phyloP scores from a whole-genome alignment of 1,140 invertebrate species.

The Saxidomus purpurata region DNA sequence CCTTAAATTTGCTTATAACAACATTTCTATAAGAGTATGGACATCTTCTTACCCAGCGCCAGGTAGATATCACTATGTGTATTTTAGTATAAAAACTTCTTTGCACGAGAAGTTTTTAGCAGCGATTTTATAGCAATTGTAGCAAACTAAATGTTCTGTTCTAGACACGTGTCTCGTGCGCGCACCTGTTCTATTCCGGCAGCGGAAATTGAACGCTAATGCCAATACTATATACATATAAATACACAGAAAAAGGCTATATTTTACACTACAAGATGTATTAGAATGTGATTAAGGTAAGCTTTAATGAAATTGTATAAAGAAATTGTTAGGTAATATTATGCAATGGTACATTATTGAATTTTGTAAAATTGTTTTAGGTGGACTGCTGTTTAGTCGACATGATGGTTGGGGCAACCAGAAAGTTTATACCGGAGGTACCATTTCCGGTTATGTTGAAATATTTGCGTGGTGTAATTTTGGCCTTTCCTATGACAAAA shows the following conservation, averaged over 20 bases:
- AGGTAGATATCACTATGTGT: not conserved
- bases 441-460: not conserved
- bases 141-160: too few relatives aligned
- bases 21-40: not conserved
- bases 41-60: not conserved
- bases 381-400: not conserved
- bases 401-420: slow-evolving; percentile 4
- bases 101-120: too few relatives aligned
- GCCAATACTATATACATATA: too few relatives aligned
- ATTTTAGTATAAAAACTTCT: not conserved
- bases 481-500: not conserved
- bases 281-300: too few relatives aligned
- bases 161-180: too few relatives aligned
- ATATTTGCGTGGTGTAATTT: not conserved
- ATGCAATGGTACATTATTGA: not conserved
- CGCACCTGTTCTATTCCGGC: too few relatives aligned
- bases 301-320: too few relatives aligned
- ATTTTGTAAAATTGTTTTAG: not conserved
- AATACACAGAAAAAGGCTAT: too few relatives aligned
- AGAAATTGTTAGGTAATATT: too few relatives aligned
- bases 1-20: slow-evolving; percentile 4
- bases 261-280: too few relatives aligned
- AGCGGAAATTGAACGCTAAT: too few relatives aligned
- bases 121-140: too few relatives aligned
- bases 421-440: not conserved